Evolutionary conservation across 2,888 invertebrate species (phyloP).

Genomic region (Oligia fasciuncula): DNA sequence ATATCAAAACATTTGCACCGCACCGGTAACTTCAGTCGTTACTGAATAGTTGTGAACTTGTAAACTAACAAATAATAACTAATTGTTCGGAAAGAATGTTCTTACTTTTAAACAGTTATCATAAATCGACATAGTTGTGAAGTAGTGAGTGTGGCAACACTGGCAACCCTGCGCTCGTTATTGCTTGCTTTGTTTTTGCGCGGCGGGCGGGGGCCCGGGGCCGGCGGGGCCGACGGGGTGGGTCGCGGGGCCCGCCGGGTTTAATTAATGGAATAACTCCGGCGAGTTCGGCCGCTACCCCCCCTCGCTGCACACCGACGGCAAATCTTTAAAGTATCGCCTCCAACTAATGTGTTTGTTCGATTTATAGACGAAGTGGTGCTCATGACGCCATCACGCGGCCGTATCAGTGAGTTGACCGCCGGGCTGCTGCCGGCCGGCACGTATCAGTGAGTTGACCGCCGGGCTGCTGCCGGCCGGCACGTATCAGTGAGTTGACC

Average conservation of each 20-base stretch:
- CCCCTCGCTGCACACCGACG: constrained; percentile 63
- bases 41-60: constrained; percentile 57
- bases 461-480: not conserved
- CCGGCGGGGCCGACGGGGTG: constrained; percentile 53
- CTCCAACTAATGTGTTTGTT: constrained; percentile 70
- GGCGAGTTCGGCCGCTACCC: constrained; percentile 66
- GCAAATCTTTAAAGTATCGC: constrained; percentile 78
- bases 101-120: constrained; percentile 55
- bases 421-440: not conserved
- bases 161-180: constrained; percentile 79
- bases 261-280: constrained; percentile 89
- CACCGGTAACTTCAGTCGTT: constrained; percentile 47
- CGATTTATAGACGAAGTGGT: constrained; percentile 67
- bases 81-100: constrained; percentile 60
- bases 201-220: constrained; percentile 53
- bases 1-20: constrained; percentile 18
- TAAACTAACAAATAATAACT: constrained; percentile 55
- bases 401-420: not conserved
- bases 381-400: constrained; percentile 20
- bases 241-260: constrained; percentile 73
- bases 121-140: constrained; percentile 63
- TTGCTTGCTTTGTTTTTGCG: constrained; percentile 85
- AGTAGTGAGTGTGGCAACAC: constrained; percentile 59
- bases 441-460: too few relatives aligned
- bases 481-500: too few relatives aligned